phyloP scores from a whole-genome alignment of 2,888 invertebrate genomes.

The Meandrusa payeni region DNA sequence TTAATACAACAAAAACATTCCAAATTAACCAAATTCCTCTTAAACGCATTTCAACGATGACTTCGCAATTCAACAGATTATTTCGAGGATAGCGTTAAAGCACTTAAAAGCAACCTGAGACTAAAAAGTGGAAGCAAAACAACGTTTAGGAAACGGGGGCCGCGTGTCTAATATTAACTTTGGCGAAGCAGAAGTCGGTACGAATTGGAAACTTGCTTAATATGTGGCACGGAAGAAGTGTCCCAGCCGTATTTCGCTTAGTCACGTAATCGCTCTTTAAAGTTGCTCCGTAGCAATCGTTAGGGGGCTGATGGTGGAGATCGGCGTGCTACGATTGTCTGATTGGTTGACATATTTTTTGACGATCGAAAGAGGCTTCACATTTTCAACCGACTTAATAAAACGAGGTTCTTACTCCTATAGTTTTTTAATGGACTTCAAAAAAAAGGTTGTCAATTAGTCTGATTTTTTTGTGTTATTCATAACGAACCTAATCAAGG shows the following conservation, averaged over 20 bases:
- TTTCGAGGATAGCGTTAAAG: constrained; percentile 12
- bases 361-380: no score
- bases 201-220: constrained; percentile 71
- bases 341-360: constrained; percentile 10
- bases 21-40: constrained; percentile 5
- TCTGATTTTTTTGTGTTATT: no score
- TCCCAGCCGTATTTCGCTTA: constrained; percentile 58
- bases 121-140: constrained; percentile 33
- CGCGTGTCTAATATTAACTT: constrained; percentile 64
- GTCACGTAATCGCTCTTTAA: constrained; percentile 73
- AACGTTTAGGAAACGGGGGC: constrained; percentile 39
- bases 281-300: constrained; percentile 45
- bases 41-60: background rate
- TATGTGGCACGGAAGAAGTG: constrained; percentile 64
- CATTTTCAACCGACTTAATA: no score
- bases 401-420: no score
- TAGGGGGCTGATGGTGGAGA: constrained; percentile 26
- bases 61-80: constrained; percentile 15
- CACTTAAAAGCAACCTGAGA: constrained; percentile 22
- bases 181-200: constrained; percentile 40
- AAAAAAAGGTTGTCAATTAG: no score
- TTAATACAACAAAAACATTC: background rate
- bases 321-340: background rate
- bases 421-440: no score
- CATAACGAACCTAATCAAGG: no score